These are phyloP conservation scores for Mycetomoellerius zeteki DNA, from an alignment of 1,140 invertebrate genomes.

Conservation along the genomic window DNA sequence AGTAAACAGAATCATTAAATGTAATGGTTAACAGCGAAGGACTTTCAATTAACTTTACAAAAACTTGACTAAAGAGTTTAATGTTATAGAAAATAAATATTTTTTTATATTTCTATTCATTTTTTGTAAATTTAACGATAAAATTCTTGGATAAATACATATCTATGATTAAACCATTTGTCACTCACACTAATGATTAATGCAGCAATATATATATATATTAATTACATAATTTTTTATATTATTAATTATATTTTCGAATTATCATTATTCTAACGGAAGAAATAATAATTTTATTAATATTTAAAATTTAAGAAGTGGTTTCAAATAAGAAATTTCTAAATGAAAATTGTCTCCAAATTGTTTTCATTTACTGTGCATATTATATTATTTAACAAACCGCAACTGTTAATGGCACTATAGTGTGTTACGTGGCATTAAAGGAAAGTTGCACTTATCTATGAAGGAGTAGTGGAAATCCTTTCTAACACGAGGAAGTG, in stretches of 20 bases:
- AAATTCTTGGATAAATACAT: not conserved
- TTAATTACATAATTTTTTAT: conserved; percentile 10
- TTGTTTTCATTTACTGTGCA: not conserved
- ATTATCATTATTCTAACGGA: not conserved
- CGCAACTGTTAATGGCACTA: not conserved
- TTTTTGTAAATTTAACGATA: not conserved
- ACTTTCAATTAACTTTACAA: not conserved
- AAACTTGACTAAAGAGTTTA: not conserved
- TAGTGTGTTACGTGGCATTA: conserved; percentile 35
- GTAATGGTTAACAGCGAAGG: not conserved
- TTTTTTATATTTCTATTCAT: not conserved
- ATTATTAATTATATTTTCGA: not conserved
- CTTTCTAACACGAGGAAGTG: conserved; percentile 59
- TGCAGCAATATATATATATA: not conserved
- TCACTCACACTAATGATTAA: not conserved
- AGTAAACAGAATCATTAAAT: conserved; percentile 27
- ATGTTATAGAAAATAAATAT: not conserved
- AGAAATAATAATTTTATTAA: not conserved
- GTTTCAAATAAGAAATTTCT: not conserved
- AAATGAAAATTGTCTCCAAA: conserved; percentile 15
- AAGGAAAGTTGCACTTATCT: conserved; percentile 43
- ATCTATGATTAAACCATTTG: not conserved
- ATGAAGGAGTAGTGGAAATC: conserved; percentile 45
- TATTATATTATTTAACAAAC: conserved; percentile 31
- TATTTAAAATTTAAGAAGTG: not conserved